These are phyloP conservation scores for Drosophila parthenogenetica DNA, from an alignment of 2,888 invertebrate genomes.

Conservation along the genomic window DNA sequence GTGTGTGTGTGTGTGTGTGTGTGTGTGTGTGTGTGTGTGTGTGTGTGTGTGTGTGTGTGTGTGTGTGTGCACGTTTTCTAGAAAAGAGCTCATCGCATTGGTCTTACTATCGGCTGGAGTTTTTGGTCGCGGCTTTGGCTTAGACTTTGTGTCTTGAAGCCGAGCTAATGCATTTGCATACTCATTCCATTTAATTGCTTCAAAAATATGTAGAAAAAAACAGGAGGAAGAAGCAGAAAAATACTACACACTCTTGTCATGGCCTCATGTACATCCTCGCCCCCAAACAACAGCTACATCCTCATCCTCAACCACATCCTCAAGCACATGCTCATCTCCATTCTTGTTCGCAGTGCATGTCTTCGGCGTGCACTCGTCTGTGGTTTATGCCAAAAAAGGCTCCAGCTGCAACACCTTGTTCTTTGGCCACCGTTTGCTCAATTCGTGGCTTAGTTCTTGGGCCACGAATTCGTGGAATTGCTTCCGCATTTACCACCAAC, in stretches of 20 bases:
- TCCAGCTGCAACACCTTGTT: conserved; percentile 56
- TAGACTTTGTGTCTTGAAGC: conserved; percentile 26
- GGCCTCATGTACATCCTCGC: conserved; percentile 30
- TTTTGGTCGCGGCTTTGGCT: conserved; percentile 7
- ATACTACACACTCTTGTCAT: conserved; percentile 65
- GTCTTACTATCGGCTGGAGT: conserved; percentile 12
- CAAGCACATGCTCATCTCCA: conserved; percentile 12
- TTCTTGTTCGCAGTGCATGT: conserved; percentile 7
- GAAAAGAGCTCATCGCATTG: conserved; percentile 51
- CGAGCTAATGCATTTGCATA: conserved; percentile 74
- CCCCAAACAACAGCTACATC: conserved; percentile 13
- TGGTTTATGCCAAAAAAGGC: conserved; percentile 75
- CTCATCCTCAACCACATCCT: conserved; percentile 5
- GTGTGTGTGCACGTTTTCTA: conserved; percentile 66
- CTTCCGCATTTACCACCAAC: conserved; percentile 67
- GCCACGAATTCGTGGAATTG: conserved; percentile 78
- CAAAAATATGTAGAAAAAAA: conserved; percentile 74
- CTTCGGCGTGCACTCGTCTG: conserved; percentile 30
- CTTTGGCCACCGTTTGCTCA: conserved; percentile 33
- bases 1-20: conserved; percentile 20
- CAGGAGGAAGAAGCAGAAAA: conserved; percentile 2
- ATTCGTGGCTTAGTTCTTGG: conserved; percentile 72
- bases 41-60: background rate
- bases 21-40: background rate
- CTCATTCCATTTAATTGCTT: conserved; percentile 80